Percentiles rank a stretch among this genome's conserved stretches.
Conservation (phyloP, 1,140 invertebrate species). For the Drosophila burlai region DNA sequence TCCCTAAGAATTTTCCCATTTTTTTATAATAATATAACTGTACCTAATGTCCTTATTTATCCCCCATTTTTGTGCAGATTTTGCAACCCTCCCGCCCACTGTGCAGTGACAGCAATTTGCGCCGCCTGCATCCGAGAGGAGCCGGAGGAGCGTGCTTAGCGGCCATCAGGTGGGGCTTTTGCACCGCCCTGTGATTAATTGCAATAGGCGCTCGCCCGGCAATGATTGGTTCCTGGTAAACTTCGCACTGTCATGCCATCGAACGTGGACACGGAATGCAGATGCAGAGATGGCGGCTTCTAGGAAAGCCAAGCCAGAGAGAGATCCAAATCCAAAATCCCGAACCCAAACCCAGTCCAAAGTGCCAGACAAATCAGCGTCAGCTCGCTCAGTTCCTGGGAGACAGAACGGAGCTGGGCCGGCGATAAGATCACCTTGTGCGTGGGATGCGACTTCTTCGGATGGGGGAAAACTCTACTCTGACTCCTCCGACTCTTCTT, state of each 20-base stretch:
- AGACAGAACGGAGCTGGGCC: constrained; percentile 38
- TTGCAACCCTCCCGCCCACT: constrained; percentile 6
- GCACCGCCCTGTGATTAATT: constrained; percentile 77
- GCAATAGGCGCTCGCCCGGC: constrained; percentile 57
- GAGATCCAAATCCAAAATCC: background rate
- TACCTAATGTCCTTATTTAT: background rate
- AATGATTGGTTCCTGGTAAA: constrained; percentile 80
- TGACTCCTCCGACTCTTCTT: background rate
- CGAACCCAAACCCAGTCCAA: background rate
- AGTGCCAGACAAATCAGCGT: constrained; percentile 71
- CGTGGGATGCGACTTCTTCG: constrained; percentile 8
- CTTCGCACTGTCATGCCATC: constrained; percentile 58
- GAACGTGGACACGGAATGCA: constrained; percentile 20
- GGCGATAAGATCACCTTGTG: constrained; percentile 53
- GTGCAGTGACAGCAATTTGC: constrained; percentile 57
- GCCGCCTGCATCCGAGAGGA: constrained; percentile 30
- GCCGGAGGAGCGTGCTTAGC: constrained; percentile 53
- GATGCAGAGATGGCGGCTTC: constrained; percentile 34
- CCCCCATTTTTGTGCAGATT: background rate
- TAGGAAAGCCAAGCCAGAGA: constrained; percentile 28
- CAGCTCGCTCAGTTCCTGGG: constrained; percentile 41
- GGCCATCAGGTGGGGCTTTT: constrained; percentile 65
- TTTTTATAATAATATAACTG: too few species aligned
- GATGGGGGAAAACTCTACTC: constrained; percentile 11
- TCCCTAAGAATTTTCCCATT: background rate